Conservation (phyloP, 2,797 vertebrate species). For the Propithecus deckenii region DNA sequence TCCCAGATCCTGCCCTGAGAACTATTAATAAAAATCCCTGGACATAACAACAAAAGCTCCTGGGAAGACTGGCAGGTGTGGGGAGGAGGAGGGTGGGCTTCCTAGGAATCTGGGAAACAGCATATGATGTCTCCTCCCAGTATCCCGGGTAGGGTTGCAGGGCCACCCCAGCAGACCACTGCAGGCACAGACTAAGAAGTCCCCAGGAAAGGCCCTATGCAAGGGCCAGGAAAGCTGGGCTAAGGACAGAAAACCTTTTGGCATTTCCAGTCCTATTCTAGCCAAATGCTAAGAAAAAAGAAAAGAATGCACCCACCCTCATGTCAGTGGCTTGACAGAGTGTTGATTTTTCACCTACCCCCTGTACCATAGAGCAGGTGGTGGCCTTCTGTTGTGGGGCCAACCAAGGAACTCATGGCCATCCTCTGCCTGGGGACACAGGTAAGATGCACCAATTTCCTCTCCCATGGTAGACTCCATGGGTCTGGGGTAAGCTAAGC, state of each 20-base stretch:
- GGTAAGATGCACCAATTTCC: not conserved
- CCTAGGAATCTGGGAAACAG: not conserved
- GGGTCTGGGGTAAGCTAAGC: not conserved
- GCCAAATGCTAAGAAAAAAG: not conserved
- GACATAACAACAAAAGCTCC: not conserved
- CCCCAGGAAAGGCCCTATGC: not conserved
- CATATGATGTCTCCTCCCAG: not conserved
- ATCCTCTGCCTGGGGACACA: not conserved
- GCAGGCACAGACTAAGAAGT: not conserved
- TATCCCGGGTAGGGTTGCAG: accelerated
- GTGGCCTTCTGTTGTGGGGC: not conserved
- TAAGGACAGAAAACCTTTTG: not conserved
- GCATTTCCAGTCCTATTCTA: not conserved
- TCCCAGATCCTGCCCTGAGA: not conserved
- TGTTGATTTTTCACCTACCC: not conserved
- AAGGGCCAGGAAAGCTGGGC: not conserved
- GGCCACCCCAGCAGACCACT: not conserved
- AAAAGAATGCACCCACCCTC: not conserved
- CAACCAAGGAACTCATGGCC: not conserved
- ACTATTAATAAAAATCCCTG: not conserved
- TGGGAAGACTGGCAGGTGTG: not conserved
- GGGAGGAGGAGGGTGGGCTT: not conserved
- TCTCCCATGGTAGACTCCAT: too few species aligned
- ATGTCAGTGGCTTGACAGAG: not conserved
- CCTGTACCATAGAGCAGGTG: not conserved